Percentiles rank a stretch among this genome's conserved stretches.
These are phyloP conservation scores for Sylvia borin DNA, from an alignment of 2,797 vertebrate species.

Conservation along the genomic window DNA sequence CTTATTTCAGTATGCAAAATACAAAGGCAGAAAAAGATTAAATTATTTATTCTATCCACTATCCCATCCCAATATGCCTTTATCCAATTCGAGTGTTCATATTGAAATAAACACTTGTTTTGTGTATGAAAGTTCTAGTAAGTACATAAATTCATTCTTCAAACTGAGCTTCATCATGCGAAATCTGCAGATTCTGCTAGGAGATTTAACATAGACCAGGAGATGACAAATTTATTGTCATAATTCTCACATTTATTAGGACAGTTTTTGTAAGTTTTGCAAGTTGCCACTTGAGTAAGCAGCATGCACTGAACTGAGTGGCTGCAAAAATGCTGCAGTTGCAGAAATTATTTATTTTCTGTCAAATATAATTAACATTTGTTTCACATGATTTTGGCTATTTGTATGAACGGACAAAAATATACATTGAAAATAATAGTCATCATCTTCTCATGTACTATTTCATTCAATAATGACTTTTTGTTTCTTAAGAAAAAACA, in stretches of 20 bases:
- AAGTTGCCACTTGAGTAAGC: conserved; percentile 47
- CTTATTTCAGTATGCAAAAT: background rate
- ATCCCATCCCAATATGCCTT: background rate
- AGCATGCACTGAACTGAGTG: background rate
- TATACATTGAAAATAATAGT: conserved; percentile 13
- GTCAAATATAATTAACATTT: conserved; percentile 33
- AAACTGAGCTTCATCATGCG: background rate
- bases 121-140: background rate
- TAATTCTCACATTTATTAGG: conserved; percentile 41
- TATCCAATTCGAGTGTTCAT: background rate
- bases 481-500: background rate
- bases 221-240: conserved; percentile 38
- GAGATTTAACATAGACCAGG: conserved; percentile 1
- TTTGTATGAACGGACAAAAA: conserved; percentile 40
- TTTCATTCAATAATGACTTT: background rate
- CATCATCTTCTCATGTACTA: conserved; percentile 11
- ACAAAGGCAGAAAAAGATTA: background rate
- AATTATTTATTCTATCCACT: background rate
- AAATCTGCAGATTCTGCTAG: background rate
- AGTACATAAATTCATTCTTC: background rate
- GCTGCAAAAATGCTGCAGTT: conserved; percentile 43
- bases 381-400: background rate
- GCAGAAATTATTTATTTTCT: conserved; percentile 30
- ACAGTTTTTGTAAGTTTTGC: conserved; percentile 44
- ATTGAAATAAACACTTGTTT: background rate